Percentiles rank a stretch among this genome's conserved stretches.
Conservation (phyloP, 2,797 vertebrate species). For the Neosalanx taihuensis region DNA sequence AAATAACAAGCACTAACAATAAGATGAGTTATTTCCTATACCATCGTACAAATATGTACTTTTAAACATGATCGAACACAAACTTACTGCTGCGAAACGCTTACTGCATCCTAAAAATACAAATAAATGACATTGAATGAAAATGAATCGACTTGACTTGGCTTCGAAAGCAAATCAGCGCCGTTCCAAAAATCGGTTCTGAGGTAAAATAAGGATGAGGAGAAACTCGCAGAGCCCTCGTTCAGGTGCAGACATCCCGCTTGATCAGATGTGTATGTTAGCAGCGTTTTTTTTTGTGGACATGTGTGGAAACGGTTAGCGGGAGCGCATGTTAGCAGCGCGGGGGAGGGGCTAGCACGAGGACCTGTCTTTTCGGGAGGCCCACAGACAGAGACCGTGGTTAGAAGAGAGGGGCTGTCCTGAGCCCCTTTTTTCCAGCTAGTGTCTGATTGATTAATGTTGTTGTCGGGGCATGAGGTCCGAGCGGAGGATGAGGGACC, state of each 20-base stretch:
- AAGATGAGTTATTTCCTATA: not conserved
- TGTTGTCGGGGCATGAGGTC: slow-evolving; percentile 72
- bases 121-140: slow-evolving; percentile 34
- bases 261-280: slow-evolving; percentile 56
- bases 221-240: slow-evolving; percentile 50
- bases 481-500: slow-evolving; percentile 77
- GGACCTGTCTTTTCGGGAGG: slow-evolving; percentile 53
- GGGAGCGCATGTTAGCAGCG: slow-evolving; percentile 60
- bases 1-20: not conserved
- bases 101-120: not conserved
- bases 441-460: slow-evolving; percentile 80
- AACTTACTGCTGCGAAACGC: too few species aligned
- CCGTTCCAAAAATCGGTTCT: slow-evolving; percentile 37
- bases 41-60: not conserved
- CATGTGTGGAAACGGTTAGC: slow-evolving; percentile 78
- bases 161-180: slow-evolving; percentile 13
- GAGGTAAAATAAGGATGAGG: slow-evolving; percentile 47
- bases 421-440: slow-evolving; percentile 60
- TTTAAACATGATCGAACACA: not conserved
- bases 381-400: slow-evolving; percentile 59
- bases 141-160: slow-evolving; percentile 25
- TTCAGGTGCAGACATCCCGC: slow-evolving; percentile 57
- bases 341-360: slow-evolving; percentile 69
- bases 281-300: slow-evolving; percentile 60
- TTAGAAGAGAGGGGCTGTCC: slow-evolving; percentile 68